phyloP scores from a whole-genome alignment of 2,113 vertebrate species.

The Salvelinus namaycush region DNA sequence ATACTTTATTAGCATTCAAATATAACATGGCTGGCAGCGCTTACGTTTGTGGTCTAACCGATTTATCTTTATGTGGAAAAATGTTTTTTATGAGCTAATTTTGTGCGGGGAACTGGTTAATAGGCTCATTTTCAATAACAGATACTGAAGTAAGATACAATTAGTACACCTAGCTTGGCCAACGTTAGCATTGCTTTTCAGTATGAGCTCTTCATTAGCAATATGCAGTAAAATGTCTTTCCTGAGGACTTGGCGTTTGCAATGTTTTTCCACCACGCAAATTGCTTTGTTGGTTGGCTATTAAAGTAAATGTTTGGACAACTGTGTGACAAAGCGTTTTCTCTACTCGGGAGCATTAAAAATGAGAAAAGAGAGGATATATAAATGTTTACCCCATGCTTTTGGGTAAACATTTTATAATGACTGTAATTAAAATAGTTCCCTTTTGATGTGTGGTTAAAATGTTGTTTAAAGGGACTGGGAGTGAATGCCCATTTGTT shows the following conservation, averaged over 20 bases:
- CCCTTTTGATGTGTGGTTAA: neutral
- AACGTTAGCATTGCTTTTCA: conserved; percentile 36
- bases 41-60: conserved; percentile 44
- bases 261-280: conserved; percentile 48
- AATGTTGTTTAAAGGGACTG: conserved; percentile 11
- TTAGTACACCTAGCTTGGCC: conserved; percentile 50
- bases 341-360: neutral
- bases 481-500: conserved; percentile 14
- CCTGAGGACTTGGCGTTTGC: conserved; percentile 43
- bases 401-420: conserved; percentile 26
- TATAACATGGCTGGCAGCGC: conserved; percentile 38
- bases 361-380: conserved; percentile 11
- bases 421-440: conserved; percentile 6
- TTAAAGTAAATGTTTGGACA: conserved; percentile 48
- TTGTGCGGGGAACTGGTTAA: conserved; percentile 56
- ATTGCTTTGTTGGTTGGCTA: conserved; percentile 36
- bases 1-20: neutral
- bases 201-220: conserved; percentile 43
- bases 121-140: conserved; percentile 63
- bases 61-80: conserved; percentile 67
- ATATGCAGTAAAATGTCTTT: conserved; percentile 45
- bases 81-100: conserved; percentile 55
- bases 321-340: conserved; percentile 27
- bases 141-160: conserved; percentile 53
- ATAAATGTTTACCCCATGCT: conserved; percentile 8